Percentiles rank a stretch among this genome's conserved stretches.
These are phyloP conservation scores for Megaceryle maxima DNA, from an alignment of 2,113 vertebrate species.

Conservation along the genomic window DNA sequence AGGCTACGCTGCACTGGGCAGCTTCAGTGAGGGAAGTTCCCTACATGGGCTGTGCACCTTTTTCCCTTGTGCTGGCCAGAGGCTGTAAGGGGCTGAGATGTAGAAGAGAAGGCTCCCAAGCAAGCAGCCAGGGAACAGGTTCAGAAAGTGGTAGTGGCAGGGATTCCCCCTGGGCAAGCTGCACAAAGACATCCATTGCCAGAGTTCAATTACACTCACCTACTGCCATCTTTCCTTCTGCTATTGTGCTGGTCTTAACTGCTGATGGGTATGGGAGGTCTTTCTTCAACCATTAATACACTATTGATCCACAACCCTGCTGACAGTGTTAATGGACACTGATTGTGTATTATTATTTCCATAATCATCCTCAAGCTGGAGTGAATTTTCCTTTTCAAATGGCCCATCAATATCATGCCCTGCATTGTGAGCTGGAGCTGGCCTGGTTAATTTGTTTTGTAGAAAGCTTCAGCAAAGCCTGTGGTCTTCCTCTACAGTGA, in stretches of 20 bases:
- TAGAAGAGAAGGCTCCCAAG: neutral
- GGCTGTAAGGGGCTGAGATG: neutral
- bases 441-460: slow-evolving; percentile 47
- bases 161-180: neutral
- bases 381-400: slow-evolving; percentile 52
- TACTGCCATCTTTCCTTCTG: neutral
- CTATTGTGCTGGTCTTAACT: neutral
- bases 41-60: neutral
- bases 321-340: slow-evolving; percentile 54
- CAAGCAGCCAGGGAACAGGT: neutral
- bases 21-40: neutral
- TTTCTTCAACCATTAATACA: slow-evolving; percentile 56
- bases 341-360: slow-evolving; percentile 68
- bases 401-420: neutral
- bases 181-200: neutral
- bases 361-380: slow-evolving; percentile 53
- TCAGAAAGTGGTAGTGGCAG: neutral
- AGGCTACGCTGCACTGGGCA: neutral
- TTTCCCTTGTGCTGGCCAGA: neutral
- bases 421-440: neutral
- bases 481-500: slow-evolving; percentile 1
- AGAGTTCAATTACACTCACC: neutral
- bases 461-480: slow-evolving; percentile 2
- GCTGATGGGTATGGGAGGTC: neutral
- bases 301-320: slow-evolving; percentile 46